These are phyloP conservation scores for Thysanoteuthis rhombus DNA, from an alignment of 2,888 invertebrate genomes.

Conservation along the genomic window DNA sequence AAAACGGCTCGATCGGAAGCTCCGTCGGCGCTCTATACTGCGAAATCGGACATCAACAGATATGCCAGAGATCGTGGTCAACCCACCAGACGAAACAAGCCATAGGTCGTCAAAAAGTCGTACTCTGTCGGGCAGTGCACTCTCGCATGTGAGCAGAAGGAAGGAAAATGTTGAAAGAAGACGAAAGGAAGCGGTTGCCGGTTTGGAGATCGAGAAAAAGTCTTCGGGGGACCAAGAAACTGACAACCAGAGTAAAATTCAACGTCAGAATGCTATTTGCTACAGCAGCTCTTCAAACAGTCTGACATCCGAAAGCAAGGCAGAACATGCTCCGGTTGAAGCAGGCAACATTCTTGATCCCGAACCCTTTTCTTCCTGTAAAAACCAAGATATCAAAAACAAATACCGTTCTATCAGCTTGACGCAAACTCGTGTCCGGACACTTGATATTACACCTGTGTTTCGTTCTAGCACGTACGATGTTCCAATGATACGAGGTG, in stretches of 20 bases:
- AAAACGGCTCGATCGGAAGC: conserved; percentile 40
- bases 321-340: conserved; percentile 24
- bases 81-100: conserved; percentile 26
- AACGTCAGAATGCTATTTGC: conserved; percentile 41
- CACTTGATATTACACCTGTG: not conserved
- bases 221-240: not conserved
- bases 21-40: conserved; percentile 33
- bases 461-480: not conserved
- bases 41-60: conserved; percentile 25
- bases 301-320: conserved; percentile 43
- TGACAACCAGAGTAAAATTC: conserved; percentile 33
- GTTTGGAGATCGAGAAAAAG: not conserved
- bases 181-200: not conserved
- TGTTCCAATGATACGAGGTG: conserved; percentile 17
- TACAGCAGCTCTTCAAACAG: conserved; percentile 49
- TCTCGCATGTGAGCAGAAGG: not conserved
- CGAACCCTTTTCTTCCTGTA: not conserved
- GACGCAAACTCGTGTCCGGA: not conserved
- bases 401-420: conserved; percentile 17
- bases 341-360: not conserved
- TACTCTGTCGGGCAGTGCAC: not conserved
- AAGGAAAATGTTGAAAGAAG: not conserved
- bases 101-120: not conserved
- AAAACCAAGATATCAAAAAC: not conserved
- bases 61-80: conserved; percentile 18